Percentiles rank a stretch among this genome's conserved stretches.
phyloP scores from a whole-genome alignment of 1,140 invertebrate species.

The Pinna nobilis region DNA sequence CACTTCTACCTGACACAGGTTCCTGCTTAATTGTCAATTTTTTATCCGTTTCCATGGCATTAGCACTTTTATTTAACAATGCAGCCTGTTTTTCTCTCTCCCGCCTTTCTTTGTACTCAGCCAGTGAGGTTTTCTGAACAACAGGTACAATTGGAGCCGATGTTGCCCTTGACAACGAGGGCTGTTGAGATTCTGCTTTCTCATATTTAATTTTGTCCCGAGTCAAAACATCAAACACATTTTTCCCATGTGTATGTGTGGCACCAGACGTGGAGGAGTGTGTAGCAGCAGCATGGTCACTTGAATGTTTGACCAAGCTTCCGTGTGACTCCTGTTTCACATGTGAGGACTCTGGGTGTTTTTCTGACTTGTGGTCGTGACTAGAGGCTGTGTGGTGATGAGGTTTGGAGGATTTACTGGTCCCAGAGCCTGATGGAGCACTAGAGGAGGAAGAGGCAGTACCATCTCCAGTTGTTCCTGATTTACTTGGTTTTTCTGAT shows the following conservation, averaged over 20 bases:
- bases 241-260: slow-evolving; percentile 17
- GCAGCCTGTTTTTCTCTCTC: slow-evolving; percentile 23
- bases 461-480: too few species aligned
- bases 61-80: slow-evolving; percentile 14
- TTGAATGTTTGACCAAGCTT: slow-evolving; percentile 20
- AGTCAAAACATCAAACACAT: slow-evolving; percentile 6
- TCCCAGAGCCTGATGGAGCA: neutral
- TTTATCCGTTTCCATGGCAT: neutral
- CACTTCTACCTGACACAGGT: neutral
- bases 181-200: neutral
- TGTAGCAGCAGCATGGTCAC: neutral
- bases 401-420: slow-evolving; percentile 14
- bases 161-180: neutral
- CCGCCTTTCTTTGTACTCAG: slow-evolving; percentile 32
- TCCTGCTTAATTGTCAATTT: neutral
- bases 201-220: neutral
- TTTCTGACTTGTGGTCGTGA: slow-evolving; percentile 9
- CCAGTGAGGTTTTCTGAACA: slow-evolving; percentile 14
- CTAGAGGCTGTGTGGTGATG: slow-evolving; percentile 7
- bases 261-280: slow-evolving; percentile 3
- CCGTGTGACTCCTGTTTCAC: slow-evolving; percentile 7
- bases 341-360: neutral
- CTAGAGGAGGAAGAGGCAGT: neutral
- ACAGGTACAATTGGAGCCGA: slow-evolving; percentile 4
- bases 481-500: neutral